These are phyloP conservation scores for Phyllotis vaccarum DNA, from an alignment of 2,797 vertebrate species.

Conservation along the genomic window DNA sequence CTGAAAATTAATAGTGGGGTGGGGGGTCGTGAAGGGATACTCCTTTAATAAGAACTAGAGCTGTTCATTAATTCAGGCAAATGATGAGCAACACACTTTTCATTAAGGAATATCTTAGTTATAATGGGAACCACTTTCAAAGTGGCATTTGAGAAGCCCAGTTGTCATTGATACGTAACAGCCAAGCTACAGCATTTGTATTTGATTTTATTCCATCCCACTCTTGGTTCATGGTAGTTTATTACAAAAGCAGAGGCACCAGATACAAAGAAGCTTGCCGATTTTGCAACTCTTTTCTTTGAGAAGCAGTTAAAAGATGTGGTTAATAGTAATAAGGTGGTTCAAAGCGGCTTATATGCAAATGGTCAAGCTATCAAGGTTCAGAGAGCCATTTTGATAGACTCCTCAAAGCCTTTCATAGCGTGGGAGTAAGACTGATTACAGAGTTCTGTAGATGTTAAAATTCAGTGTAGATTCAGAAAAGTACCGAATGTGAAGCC, in stretches of 20 bases:
- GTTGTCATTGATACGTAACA: background rate
- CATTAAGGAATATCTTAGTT: conserved; percentile 23
- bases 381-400: background rate
- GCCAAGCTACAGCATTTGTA: background rate
- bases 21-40: background rate
- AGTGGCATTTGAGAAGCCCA: conserved; percentile 22
- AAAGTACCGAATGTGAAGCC: background rate
- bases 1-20: conserved; percentile 37
- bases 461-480: conserved; percentile 40
- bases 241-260: conserved; percentile 35
- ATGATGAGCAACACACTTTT: background rate
- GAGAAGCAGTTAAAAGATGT: conserved; percentile 18
- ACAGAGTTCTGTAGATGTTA: conserved; percentile 20
- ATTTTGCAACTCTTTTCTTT: conserved; percentile 56
- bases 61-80: background rate
- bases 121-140: background rate
- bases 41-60: background rate
- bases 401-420: background rate
- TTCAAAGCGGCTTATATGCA: background rate
- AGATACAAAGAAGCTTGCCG: conserved; percentile 38
- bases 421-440: background rate
- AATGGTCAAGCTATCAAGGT: background rate
- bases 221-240: conserved; percentile 22
- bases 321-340: conserved; percentile 21
- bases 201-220: conserved; percentile 15